phyloP scores from a whole-genome alignment of 2,797 vertebrate genomes.

The Cyclopterus lumpus region DNA sequence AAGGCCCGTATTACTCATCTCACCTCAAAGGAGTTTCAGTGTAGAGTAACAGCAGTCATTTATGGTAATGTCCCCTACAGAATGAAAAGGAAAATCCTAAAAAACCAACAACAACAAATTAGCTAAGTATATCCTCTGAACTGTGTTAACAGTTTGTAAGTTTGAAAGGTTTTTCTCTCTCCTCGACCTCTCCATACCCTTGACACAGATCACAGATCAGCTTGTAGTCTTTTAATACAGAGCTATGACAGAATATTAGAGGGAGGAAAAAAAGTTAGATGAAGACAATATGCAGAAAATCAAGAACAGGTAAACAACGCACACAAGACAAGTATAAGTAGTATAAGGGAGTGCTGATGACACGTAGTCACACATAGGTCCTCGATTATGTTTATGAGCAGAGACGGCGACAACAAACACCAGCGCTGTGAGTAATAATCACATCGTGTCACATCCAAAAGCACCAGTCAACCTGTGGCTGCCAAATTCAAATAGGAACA shows the following conservation, averaged over 20 bases:
- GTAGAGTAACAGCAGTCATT: not conserved
- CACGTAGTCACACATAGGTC: constrained; percentile 26
- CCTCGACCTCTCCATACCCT: not conserved
- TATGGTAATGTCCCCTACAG: too few species aligned
- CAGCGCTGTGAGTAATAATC: constrained; percentile 46
- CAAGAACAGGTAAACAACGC: not conserved
- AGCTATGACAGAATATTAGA: not conserved
- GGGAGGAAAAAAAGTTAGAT: not conserved
- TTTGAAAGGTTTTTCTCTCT: too few species aligned
- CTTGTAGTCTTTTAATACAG: not conserved
- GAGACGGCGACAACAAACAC: constrained; percentile 27
- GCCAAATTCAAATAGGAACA: constrained; percentile 47
- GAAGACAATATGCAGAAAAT: not conserved
- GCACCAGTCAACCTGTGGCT: constrained; percentile 30
- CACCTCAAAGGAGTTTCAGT: constrained; percentile 18
- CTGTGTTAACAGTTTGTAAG: not conserved
- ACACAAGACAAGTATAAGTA: not conserved
- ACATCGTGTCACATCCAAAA: constrained; percentile 28
- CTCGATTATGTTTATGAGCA: constrained; percentile 17
- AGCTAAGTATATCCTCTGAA: too few species aligned
- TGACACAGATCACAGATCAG: not conserved
- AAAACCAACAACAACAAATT: too few species aligned
- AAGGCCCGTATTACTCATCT: constrained; percentile 60
- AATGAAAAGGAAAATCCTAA: too few species aligned
- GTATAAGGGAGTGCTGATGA: not conserved